Conservation (phyloP, 2,113 vertebrate genomes). For the Hiodon tergisus region DNA sequence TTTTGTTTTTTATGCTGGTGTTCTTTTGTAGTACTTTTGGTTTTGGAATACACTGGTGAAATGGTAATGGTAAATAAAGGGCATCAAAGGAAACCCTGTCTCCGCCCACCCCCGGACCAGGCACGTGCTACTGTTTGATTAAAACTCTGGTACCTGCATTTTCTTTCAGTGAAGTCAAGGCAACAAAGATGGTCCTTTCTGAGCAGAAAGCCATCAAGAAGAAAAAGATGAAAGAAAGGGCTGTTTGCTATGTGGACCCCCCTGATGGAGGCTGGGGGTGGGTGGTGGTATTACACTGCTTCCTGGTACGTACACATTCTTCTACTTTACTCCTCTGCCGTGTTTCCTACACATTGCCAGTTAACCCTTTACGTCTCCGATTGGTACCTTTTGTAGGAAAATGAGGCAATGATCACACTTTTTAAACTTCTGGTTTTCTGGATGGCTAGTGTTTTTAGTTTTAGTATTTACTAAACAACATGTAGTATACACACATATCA, state of each 20-base stretch:
- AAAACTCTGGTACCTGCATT: neutral
- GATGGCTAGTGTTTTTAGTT: too few relatives aligned
- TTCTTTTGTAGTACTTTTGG: too few relatives aligned
- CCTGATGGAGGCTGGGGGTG: slow-evolving; percentile 78
- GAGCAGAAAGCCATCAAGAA: slow-evolving; percentile 34
- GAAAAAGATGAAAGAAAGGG: slow-evolving; percentile 43
- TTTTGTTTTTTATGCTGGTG: too few relatives aligned
- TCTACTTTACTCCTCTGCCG: neutral
- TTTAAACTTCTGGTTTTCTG: too few relatives aligned
- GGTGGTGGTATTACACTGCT: slow-evolving; percentile 89
- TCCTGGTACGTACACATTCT: slow-evolving; percentile 68
- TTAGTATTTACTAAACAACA: too few relatives aligned
- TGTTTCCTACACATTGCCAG: neutral
- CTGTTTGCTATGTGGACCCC: slow-evolving; percentile 48
- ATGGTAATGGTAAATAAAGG: too few relatives aligned
- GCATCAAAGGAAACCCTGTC: too few relatives aligned
- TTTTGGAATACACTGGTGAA: too few relatives aligned
- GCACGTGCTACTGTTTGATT: slow-evolving; percentile 7
- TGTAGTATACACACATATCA: too few relatives aligned
- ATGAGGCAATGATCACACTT: too few relatives aligned
- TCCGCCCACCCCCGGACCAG: too few relatives aligned
- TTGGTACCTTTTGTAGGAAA: neutral
- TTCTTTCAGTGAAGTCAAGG: slow-evolving; percentile 44
- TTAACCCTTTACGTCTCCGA: neutral
- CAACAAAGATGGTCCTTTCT: slow-evolving; percentile 53